Evolutionary conservation across 2,797 vertebrate genomes (phyloP).

Genomic region (Helarctos malayanus): DNA sequence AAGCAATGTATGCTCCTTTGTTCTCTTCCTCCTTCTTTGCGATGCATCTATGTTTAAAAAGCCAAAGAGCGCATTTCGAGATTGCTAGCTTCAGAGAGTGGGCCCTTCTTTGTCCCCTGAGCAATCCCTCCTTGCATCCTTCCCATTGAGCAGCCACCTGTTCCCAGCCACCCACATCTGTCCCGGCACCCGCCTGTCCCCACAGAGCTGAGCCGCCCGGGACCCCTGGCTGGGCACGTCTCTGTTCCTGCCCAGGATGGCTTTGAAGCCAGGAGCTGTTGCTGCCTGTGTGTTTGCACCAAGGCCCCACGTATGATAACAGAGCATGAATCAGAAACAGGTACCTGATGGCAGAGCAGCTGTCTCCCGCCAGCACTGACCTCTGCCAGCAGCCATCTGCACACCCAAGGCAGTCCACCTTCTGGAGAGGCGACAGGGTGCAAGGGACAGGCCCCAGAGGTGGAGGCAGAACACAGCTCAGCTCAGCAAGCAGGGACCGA

Average conservation of each 20-base stretch:
- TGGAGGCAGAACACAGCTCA: not conserved
- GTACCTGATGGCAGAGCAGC: not conserved
- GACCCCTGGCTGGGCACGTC: conserved; percentile 17
- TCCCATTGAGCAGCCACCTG: not conserved
- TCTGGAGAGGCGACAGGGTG: not conserved
- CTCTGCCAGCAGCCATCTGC: not conserved
- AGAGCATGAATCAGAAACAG: conserved; percentile 48
- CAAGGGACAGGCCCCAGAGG: not conserved
- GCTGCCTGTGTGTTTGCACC: not conserved
- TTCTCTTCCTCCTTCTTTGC: not conserved
- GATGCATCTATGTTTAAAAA: conserved; percentile 52
- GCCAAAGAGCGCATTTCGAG: accelerated
- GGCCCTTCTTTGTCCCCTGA: not conserved
- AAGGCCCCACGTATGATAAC: not conserved
- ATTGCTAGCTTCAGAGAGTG: not conserved
- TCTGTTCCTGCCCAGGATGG: conserved; percentile 23
- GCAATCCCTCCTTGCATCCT: not conserved
- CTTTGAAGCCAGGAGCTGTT: conserved; percentile 55
- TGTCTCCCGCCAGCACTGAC: not conserved
- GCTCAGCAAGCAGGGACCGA: not conserved
- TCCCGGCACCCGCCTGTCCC: not conserved
- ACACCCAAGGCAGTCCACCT: not conserved
- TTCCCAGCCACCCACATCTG: accelerated
- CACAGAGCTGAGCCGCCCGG: not conserved
- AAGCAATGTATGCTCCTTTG: not conserved